Evolutionary conservation across 2,113 vertebrate species (phyloP).

Genomic region (Sminthopsis crassicaudata): DNA sequence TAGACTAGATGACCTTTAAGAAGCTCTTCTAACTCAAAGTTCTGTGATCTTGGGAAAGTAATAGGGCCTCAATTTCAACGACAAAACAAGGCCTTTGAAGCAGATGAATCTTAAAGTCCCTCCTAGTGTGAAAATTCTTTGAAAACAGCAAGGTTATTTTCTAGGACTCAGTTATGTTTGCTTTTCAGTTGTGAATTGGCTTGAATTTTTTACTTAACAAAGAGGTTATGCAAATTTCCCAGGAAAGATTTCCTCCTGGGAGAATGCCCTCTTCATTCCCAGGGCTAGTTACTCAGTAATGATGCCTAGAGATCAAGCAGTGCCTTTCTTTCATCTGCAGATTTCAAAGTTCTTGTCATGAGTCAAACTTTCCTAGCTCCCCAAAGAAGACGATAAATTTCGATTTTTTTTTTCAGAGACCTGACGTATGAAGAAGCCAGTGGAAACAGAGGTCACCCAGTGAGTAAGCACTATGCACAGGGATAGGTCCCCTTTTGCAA

Average conservation of each 20-base stretch:
- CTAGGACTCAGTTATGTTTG: accelerated
- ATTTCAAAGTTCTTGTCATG: constrained; percentile 69
- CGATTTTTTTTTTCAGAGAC: not conserved
- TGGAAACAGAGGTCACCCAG: not conserved
- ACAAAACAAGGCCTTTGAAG: not conserved
- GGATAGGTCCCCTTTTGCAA: not conserved
- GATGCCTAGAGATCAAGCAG: not conserved
- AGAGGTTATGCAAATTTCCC: not conserved
- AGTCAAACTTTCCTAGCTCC: constrained; percentile 56
- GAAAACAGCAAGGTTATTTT: not conserved
- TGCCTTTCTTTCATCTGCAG: constrained; percentile 64
- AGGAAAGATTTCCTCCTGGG: not conserved
- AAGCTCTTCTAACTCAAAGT: not conserved
- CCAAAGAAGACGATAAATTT: not conserved
- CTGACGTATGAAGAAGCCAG: not conserved
- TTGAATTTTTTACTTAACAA: not conserved
- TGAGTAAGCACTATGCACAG: constrained; percentile 14
- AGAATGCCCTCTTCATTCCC: not conserved
- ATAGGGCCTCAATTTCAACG: not conserved
- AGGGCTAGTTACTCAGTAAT: not conserved
- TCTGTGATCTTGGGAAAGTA: not conserved
- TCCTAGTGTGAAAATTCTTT: not conserved
- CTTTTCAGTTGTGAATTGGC: not conserved
- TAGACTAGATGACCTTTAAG: not conserved
- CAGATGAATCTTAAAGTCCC: not conserved